Conservation (phyloP, 2,888 invertebrate species). For the Hypomecis atomaria region DNA sequence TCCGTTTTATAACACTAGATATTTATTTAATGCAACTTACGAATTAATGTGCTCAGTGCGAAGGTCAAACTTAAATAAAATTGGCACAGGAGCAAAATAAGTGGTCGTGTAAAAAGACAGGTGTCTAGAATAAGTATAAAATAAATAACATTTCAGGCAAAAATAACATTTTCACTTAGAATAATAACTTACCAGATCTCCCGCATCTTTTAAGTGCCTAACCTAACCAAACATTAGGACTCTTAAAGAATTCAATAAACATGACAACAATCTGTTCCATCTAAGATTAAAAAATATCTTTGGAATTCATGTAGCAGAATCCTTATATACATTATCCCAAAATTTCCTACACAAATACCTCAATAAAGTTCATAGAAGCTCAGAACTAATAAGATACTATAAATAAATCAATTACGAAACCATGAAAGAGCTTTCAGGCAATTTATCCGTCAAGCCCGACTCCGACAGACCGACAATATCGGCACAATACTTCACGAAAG, state of each 20-base stretch:
- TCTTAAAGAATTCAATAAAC: no score
- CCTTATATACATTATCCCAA: background rate
- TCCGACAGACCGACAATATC: conserved; percentile 5
- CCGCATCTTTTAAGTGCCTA: no score
- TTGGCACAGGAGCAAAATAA: background rate
- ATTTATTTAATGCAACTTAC: background rate
- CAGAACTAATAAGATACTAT: conserved; percentile 16
- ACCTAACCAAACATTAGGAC: no score
- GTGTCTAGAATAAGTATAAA: no score
- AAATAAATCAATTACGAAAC: conserved; percentile 24
- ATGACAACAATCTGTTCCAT: no score
- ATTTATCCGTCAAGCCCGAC: conserved; percentile 16
- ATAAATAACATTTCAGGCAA: background rate
- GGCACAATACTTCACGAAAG: background rate
- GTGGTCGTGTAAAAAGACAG: no score
- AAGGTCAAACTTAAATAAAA: background rate
- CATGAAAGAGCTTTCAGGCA: conserved; percentile 16
- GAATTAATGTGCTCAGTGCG: no score
- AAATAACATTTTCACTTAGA: no score
- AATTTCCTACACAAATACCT: conserved; percentile 4
- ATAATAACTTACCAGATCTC: no score
- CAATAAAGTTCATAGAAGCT: conserved; percentile 7
- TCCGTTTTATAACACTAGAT: background rate
- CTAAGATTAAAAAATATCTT: no score
- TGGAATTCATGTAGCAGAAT: no score